phyloP scores from a whole-genome alignment of 2,113 vertebrate genomes.

The Urocitellus parryii region DNA sequence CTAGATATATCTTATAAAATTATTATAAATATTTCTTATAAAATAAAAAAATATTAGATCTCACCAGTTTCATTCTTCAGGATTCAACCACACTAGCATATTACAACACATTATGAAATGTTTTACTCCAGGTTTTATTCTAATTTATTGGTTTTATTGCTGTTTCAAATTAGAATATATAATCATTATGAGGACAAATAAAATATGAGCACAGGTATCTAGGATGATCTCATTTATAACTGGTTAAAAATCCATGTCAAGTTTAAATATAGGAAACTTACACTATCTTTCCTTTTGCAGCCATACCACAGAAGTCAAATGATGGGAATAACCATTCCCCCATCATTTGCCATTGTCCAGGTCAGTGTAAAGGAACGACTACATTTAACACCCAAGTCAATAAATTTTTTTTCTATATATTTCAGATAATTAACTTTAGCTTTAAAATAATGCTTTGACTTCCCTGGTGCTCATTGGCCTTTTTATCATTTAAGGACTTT shows the following conservation, averaged over 20 bases:
- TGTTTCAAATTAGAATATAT: too few relatives aligned
- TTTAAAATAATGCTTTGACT: background rate
- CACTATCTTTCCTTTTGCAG: fast-evolving
- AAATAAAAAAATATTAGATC: background rate
- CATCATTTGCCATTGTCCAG: background rate
- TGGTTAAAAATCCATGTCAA: background rate
- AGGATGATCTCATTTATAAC: background rate
- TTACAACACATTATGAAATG: background rate
- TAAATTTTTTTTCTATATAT: background rate
- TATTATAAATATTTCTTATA: background rate
- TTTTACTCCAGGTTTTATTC: too few relatives aligned
- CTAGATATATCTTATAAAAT: too few relatives aligned
- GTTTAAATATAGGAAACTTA: background rate
- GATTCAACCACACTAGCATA: background rate
- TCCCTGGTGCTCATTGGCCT: background rate
- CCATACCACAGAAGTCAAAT: background rate
- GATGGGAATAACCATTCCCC: background rate
- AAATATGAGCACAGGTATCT: background rate
- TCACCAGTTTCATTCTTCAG: background rate
- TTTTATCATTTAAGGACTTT: background rate
- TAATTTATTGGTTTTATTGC: background rate
- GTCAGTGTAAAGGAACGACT: background rate
- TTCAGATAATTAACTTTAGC: background rate
- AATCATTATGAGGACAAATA: too few relatives aligned
- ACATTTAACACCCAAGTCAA: background rate